Percentiles rank a stretch among this genome's conserved stretches.
Evolutionary conservation across 2,113 vertebrate species (phyloP).

Genomic region (Pavo muticus): DNA sequence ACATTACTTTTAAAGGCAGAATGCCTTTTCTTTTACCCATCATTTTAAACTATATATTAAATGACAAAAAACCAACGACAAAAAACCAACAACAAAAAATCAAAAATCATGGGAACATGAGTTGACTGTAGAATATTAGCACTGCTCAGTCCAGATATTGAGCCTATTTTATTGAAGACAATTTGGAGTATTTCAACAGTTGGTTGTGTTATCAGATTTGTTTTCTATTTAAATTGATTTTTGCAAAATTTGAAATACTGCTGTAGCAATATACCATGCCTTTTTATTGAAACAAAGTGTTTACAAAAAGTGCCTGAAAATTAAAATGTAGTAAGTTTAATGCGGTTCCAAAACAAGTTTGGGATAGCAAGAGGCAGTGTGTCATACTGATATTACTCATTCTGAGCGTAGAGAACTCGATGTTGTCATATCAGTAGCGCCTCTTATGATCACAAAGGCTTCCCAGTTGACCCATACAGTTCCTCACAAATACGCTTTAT

Average conservation of each 20-base stretch:
- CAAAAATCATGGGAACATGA: background rate
- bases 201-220: background rate
- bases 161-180: background rate
- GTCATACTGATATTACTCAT: background rate
- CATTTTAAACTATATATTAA: background rate
- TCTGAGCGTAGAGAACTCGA: background rate
- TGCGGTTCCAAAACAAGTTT: background rate
- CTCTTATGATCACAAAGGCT: accelerated
- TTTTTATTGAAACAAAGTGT: background rate
- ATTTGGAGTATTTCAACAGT: background rate
- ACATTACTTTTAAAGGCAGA: background rate
- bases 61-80: accelerated
- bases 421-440: background rate
- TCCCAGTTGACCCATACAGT: background rate
- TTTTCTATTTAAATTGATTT: background rate
- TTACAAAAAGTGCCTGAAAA: background rate
- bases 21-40: background rate
- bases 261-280: background rate
- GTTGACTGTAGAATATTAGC: background rate
- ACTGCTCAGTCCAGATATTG: background rate
- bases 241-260: background rate
- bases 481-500: background rate
- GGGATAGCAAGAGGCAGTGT: background rate
- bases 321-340: background rate
- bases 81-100: background rate